Conservation (phyloP, 2,888 invertebrate species). For the Notodonta dromedarius region DNA sequence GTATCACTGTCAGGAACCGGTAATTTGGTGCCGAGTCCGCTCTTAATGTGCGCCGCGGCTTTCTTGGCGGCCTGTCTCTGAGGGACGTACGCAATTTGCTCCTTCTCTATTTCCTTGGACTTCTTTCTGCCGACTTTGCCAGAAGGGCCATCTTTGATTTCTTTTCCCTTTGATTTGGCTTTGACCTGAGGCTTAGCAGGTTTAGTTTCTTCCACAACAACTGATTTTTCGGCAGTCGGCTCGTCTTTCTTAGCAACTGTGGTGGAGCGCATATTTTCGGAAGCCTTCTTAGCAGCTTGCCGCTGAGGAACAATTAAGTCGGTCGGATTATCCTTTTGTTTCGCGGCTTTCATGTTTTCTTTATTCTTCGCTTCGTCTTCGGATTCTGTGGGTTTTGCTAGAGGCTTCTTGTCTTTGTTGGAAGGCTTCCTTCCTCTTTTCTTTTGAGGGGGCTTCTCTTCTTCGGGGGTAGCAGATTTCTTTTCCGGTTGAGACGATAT, state of each 20-base stretch:
- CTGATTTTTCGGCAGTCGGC: conserved; percentile 55
- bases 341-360: conserved; percentile 74
- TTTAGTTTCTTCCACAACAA: conserved; percentile 65
- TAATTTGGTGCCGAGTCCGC: conserved; percentile 86
- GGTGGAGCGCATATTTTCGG: conserved; percentile 92
- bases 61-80: conserved; percentile 96
- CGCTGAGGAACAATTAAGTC: conserved; percentile 95
- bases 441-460: conserved; percentile 68
- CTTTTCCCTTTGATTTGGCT: conserved; percentile 76
- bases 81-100: conserved; percentile 92
- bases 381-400: conserved; percentile 54
- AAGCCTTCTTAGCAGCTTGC: conserved; percentile 95
- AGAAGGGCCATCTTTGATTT: conserved; percentile 61
- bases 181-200: conserved; percentile 56
- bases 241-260: conserved; percentile 80
- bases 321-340: conserved; percentile 86
- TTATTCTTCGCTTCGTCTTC: conserved; percentile 80
- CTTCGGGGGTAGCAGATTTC: conserved; percentile 52
- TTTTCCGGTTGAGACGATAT: conserved; percentile 78
- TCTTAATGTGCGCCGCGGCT: conserved; percentile 95
- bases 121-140: conserved; percentile 77
- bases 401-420: conserved; percentile 71
- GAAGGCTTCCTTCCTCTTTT: conserved; percentile 77
- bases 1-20: conserved; percentile 67
- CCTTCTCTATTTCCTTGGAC: conserved; percentile 86